Base-by-base conservation (phyloP, 2,797 vertebrate genomes). In the Sebastes ruberrimus region DNA sequence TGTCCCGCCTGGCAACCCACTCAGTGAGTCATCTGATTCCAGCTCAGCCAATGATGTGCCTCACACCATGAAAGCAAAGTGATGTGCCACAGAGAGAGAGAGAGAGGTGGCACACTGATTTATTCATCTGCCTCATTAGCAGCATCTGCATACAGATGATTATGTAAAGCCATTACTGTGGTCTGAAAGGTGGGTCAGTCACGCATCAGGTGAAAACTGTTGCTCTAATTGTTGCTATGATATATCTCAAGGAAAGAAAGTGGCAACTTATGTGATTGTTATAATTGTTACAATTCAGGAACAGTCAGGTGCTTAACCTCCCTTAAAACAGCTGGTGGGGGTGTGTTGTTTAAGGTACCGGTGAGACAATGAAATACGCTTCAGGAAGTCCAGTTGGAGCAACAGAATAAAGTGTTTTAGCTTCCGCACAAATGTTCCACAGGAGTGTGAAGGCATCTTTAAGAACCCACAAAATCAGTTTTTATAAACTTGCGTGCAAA, bases 1-100 rank as follows among this genome's bases (percentile, higher is more conserved):
- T 59, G 64, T 76, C 62, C 66, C 55, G 62, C 75, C 74, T 76
- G 84, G 67, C 80, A 80, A 78, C 80, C 28, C 61, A 60, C 55
- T 57, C 62, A 56, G 52, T 53, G 42, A 60, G 66, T 80, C 76
- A 87, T 70, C 38, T 81, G 78, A 68, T 46, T 81, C 9, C 33
- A 66, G 55, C 63, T 66, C 62, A 62, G 53, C 71, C 78, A 84
- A 62, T 76, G 53, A 76, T 60, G 38, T 56, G 69, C 22, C 56
- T 78, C 69, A 42, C 55, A 66, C 57, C 59, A 62, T 62, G 70
- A 64, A 55, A 52, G 53, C 57, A 42, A 25, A 74, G 65, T 55
- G 72, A 69, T 65, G 59, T 16, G 52, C 64, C 76, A 62, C 67
- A 52, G 52, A 83, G 69, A 59, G 57, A 80, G 4, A 59, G 52